Evolutionary conservation across 2,113 vertebrate genomes (phyloP).

Genomic region (Plecotus auritus): DNA sequence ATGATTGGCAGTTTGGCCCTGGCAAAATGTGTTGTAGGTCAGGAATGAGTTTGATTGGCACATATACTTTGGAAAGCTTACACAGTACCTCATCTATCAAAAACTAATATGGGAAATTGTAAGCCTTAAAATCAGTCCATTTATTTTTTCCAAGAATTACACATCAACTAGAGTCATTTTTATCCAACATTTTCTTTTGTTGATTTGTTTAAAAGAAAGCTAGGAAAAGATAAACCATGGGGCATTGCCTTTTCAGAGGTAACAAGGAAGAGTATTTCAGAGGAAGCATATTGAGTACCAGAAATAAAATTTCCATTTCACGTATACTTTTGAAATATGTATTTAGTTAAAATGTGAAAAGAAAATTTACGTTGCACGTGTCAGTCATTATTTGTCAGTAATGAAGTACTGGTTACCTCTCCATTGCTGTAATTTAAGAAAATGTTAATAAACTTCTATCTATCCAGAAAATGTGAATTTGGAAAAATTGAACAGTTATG

Average conservation of each 20-base stretch:
- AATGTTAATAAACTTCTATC: neutral
- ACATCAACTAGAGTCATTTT: neutral
- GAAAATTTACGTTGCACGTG: neutral
- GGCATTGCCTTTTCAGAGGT: neutral
- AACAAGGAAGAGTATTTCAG: neutral
- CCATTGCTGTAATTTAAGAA: neutral
- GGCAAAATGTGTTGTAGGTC: neutral
- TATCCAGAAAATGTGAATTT: neutral
- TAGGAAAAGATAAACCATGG: neutral
- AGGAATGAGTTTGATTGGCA: neutral
- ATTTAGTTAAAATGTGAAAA: neutral
- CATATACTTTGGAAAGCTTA: neutral
- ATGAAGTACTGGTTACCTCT: neutral
- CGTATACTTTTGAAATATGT: neutral
- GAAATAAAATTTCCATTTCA: neutral
- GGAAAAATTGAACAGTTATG: neutral
- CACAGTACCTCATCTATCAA: neutral
- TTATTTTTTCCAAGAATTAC: conserved; percentile 5
- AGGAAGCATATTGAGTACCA: neutral
- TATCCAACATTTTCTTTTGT: neutral
- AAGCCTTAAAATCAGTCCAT: neutral
- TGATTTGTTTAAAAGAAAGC: neutral
- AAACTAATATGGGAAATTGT: neutral
- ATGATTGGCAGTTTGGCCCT: neutral
- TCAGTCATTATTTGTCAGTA: conserved; percentile 3